A percentile compares a stretch with the other conserved stretches of the same genome.
Conservation (phyloP, 2,113 vertebrate genomes). For the Eublepharis macularius region DNA sequence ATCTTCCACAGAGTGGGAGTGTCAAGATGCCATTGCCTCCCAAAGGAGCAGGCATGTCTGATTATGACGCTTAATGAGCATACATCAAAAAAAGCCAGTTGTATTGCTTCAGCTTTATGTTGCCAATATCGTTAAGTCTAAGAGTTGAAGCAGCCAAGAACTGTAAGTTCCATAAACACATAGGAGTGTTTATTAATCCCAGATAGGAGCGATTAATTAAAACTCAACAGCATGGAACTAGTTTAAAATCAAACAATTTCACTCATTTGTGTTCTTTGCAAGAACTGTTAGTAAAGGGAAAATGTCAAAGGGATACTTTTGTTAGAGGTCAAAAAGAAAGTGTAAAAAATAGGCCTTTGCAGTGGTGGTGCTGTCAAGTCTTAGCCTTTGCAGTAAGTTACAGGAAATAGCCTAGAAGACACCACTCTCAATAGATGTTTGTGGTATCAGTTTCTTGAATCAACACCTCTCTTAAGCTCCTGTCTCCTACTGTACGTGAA, state of each 20-base stretch:
- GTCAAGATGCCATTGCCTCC: too few species aligned
- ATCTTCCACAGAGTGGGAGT: too few species aligned
- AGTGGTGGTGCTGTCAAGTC: too few species aligned
- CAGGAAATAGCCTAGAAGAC: not conserved
- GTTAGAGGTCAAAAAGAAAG: not conserved
- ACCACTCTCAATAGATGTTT: not conserved
- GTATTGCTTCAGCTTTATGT: not conserved
- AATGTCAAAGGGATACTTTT: not conserved
- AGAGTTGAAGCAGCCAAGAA: not conserved
- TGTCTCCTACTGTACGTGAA: not conserved
- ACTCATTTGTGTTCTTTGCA: not conserved
- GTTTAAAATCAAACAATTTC: not conserved
- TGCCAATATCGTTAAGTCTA: not conserved
- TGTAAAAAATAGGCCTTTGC: not conserved
- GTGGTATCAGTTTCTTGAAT: not conserved
- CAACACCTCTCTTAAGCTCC: not conserved
- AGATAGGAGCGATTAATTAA: not conserved
- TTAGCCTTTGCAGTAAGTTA: too few species aligned
- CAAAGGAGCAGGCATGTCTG: too few species aligned
- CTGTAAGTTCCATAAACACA: not conserved
- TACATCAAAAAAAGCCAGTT: not conserved
- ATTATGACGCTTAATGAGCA: not conserved
- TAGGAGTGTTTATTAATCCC: too few species aligned
- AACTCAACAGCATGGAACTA: not conserved
- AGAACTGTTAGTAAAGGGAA: not conserved